Base-by-base conservation (phyloP, 2,888 invertebrate species). In the Harmothoe impar region DNA sequence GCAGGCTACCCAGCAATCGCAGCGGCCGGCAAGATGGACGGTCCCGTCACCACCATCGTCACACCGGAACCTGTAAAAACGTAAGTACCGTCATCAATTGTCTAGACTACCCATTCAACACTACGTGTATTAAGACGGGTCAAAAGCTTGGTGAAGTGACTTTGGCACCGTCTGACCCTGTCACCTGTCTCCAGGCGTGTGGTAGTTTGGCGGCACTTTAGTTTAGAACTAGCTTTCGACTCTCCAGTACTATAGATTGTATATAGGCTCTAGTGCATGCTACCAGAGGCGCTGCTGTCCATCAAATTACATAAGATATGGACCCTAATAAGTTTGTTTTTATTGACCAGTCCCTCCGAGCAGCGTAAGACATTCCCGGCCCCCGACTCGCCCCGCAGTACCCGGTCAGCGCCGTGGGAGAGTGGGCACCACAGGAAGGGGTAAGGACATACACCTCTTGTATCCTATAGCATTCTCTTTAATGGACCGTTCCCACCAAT, bases 391-490 rank as follows among this genome's bases (percentile, higher is more conserved):
- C 94, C 95, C 0, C 93, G 94, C 12, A 94, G 94, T 92, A 94
- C 94, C 0, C 92, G 94, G 62, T 94, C 95, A 12, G 95, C 95
- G 68, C 95, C 95, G 20, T 95, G 95, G 95, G 94, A 94, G 89
- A 81, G 56, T 33, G 86, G 90, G 10, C 62, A 85, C 56, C 62
- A 90, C 23, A 89, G 84, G 35, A 91, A 90, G 68, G 91, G 92
- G 92, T 92, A 25, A 85, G 85, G 68, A 7, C 10, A 10, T 33
- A 10, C 12, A 78, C 1, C 10, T n/a, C 62, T 62, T 62, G 3
- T 62, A 72, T 25, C 68, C n/a, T 72, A 7, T 15, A 62, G 7
- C 62, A 7, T 5, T 5, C 62, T 15, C 7, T 1, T 20, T 62
- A 62, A 3, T 62, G 62, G 62, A 62, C n/a, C 15, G 62, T 12